These are phyloP conservation scores for Diaphora mendica DNA, from an alignment of 2,888 invertebrate genomes.

Conservation along the genomic window DNA sequence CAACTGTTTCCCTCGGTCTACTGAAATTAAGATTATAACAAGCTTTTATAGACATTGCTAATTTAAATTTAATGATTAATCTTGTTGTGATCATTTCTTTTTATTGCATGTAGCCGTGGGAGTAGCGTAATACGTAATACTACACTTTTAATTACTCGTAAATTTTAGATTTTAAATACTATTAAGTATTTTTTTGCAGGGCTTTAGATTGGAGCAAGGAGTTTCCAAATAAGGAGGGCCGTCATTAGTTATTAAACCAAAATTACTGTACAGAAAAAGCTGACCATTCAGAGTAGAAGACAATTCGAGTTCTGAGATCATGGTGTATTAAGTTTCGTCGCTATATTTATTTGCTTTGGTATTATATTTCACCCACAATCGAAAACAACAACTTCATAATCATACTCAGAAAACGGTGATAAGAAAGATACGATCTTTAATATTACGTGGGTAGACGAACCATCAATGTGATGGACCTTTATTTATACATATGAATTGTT, in stretches of 20 bases:
- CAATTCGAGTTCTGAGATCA: not conserved
- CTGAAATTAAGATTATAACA: not conserved
- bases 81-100: not conserved
- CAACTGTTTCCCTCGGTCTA: not conserved
- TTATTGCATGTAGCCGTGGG: not conserved
- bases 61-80: not conserved
- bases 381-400: not conserved
- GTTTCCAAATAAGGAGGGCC: not conserved
- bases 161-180: not conserved
- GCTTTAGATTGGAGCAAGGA: not conserved
- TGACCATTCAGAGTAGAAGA: not conserved
- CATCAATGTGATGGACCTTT: slow-evolving; percentile 31
- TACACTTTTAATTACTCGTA: not conserved
- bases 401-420: not conserved
- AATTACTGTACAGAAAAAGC: not conserved
- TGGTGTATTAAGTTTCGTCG: not conserved
- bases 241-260: not conserved
- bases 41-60: not conserved
- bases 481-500: slow-evolving; percentile 44
- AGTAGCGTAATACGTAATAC: not conserved
- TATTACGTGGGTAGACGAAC: not conserved
- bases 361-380: not conserved
- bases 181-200: not conserved
- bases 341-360: not conserved
- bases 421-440: not conserved